Conservation (phyloP, 2,797 vertebrate genomes). For the Megaceryle alcyon region DNA sequence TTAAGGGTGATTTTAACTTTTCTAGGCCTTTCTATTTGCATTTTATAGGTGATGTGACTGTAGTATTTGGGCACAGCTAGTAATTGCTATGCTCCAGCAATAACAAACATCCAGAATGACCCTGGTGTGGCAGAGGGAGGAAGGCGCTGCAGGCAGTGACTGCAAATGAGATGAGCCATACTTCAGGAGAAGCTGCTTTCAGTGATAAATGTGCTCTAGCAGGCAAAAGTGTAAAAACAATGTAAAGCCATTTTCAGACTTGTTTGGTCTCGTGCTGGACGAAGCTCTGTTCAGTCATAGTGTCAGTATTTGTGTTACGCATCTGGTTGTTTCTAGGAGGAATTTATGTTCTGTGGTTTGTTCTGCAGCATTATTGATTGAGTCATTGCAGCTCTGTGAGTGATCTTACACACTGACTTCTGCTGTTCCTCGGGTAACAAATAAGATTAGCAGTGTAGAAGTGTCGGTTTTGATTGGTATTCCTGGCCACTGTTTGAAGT, state of each 20-base stretch:
- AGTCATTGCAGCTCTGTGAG: not conserved
- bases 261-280: not conserved
- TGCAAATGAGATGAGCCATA: not conserved
- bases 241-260: not conserved
- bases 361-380: not conserved
- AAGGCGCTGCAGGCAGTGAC: not conserved
- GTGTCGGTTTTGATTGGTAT: not conserved
- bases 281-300: not conserved
- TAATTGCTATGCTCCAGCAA: not conserved
- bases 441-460: not conserved
- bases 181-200: not conserved
- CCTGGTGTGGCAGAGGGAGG: not conserved
- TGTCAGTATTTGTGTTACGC: not conserved
- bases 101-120: not conserved
- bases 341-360: not conserved
- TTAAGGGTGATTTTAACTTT: not conserved
- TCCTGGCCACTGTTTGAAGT: rapidly evolving
- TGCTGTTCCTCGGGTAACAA: not conserved
- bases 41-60: not conserved
- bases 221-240: not conserved
- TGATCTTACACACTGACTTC: not conserved
- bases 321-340: not conserved
- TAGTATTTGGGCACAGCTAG: not conserved
- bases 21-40: not conserved
- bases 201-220: not conserved